Conservation (phyloP, 1,140 invertebrate genomes). For the Euura saliciscinereae region DNA sequence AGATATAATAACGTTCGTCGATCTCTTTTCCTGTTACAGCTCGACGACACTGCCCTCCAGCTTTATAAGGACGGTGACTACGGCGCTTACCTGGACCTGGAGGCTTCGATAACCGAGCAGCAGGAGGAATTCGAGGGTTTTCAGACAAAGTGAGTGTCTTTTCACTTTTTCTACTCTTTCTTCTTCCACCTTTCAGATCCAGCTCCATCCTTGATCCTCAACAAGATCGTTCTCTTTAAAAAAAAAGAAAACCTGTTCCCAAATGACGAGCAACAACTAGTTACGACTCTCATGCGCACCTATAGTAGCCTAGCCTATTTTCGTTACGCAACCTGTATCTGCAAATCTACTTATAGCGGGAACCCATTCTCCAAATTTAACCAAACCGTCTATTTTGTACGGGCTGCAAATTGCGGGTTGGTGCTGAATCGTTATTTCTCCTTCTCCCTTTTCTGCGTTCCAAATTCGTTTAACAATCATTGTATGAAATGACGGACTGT, state of each 20-base stretch:
- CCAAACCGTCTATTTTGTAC: too few relatives aligned
- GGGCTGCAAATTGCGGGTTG: too few relatives aligned
- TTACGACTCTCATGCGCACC: not conserved
- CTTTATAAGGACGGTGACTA: slow-evolving; percentile 96
- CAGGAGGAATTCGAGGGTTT: slow-evolving; percentile 95
- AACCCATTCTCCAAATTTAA: not conserved
- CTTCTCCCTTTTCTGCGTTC: too few relatives aligned
- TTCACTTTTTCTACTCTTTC: slow-evolving; percentile 17
- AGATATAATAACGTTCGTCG: slow-evolving; percentile 18
- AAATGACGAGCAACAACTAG: not conserved
- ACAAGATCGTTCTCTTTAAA: not conserved
- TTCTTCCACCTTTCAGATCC: slow-evolving; percentile 20
- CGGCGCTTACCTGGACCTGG: slow-evolving; percentile 94
- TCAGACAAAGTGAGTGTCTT: slow-evolving; percentile 82
- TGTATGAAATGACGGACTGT: too few relatives aligned
- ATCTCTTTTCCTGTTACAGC: slow-evolving; percentile 69
- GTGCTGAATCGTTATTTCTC: too few relatives aligned
- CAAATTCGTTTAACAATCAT: too few relatives aligned
- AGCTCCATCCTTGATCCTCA: too few relatives aligned
- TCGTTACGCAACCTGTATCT: not conserved
- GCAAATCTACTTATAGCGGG: not conserved
- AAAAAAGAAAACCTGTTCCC: not conserved
- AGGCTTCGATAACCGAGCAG: slow-evolving; percentile 93
- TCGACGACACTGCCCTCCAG: slow-evolving; percentile 95
- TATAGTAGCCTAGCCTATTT: not conserved